These are phyloP conservation scores for Acleris laterana DNA, from an alignment of 2,888 invertebrate genomes.

Conservation along the genomic window DNA sequence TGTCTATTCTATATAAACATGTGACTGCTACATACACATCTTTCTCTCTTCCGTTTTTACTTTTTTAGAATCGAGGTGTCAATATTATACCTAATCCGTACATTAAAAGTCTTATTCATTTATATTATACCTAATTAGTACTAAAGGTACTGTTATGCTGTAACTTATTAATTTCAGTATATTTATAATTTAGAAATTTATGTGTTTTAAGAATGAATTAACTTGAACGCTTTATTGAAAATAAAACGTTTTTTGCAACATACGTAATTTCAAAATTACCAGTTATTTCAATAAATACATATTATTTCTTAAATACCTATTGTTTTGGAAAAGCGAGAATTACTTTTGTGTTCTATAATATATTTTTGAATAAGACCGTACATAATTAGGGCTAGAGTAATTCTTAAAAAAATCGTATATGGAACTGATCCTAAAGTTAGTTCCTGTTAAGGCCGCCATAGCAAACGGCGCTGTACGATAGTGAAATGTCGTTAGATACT, in stretches of 20 bases:
- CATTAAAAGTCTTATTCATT: slow-evolving; percentile 8
- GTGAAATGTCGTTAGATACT: neutral
- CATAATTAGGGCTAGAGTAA: slow-evolving; percentile 5
- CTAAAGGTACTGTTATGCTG: neutral
- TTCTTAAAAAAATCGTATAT: neutral
- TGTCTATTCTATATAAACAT: too few species aligned
- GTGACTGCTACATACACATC: too few species aligned
- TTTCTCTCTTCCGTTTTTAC: neutral
- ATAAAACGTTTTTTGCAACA: too few species aligned
- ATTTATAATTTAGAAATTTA: neutral
- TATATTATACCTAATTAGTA: neutral
- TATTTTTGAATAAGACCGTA: slow-evolving; percentile 17
- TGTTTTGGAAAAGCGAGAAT: neutral
- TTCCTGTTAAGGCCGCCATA: neutral
- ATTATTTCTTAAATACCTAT: neutral
- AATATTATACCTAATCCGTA: slow-evolving; percentile 11
- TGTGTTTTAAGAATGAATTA: neutral
- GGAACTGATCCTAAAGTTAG: neutral
- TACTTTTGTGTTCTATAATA: too few species aligned
- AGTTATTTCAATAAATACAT: too few species aligned
- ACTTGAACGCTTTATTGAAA: too few species aligned
- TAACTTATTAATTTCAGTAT: too few species aligned
- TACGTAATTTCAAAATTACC: too few species aligned
- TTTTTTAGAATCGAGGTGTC: neutral
- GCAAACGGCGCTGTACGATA: neutral